Percentiles rank a stretch among this genome's conserved stretches.
Conservation (phyloP, 2,888 invertebrate species). For the Autographa gamma region DNA sequence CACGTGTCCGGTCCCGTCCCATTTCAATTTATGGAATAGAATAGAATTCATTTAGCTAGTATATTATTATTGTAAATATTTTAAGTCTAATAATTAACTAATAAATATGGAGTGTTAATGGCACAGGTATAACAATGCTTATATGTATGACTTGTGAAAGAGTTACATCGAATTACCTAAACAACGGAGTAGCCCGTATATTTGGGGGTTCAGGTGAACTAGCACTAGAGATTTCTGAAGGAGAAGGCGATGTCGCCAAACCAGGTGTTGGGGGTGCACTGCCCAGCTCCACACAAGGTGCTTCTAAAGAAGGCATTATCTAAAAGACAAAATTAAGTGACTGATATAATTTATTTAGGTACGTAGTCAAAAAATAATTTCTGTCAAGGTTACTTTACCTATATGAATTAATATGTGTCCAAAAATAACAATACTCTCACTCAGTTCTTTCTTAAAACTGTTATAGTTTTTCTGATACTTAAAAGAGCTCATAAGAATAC, state of each 20-base stretch:
- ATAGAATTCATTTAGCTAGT: too few relatives aligned
- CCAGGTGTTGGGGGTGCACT: constrained; percentile 77
- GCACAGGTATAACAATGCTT: too few relatives aligned
- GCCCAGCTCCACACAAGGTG: constrained; percentile 80
- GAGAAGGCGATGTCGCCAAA: constrained; percentile 76
- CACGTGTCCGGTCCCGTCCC: too few relatives aligned
- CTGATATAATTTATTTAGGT: not conserved
- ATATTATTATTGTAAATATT: too few relatives aligned
- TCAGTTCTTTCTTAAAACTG: not conserved
- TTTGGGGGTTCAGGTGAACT: constrained; percentile 82
- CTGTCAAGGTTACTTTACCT: not conserved
- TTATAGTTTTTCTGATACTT: not conserved
- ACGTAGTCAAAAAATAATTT: not conserved
- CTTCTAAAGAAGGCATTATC: constrained; percentile 79
- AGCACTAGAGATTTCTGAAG: constrained; percentile 83
- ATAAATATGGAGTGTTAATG: too few relatives aligned
- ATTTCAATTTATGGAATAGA: too few relatives aligned
- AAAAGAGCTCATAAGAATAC: not conserved
- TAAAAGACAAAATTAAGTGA: not conserved
- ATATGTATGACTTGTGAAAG: not conserved
- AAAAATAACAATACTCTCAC: not conserved
- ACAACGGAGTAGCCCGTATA: constrained; percentile 78
- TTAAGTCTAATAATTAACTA: too few relatives aligned
- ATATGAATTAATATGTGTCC: not conserved
- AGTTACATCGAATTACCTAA: constrained; percentile 69